phyloP scores from a whole-genome alignment of 2,797 vertebrate genomes.

The Diplodus sargus region DNA sequence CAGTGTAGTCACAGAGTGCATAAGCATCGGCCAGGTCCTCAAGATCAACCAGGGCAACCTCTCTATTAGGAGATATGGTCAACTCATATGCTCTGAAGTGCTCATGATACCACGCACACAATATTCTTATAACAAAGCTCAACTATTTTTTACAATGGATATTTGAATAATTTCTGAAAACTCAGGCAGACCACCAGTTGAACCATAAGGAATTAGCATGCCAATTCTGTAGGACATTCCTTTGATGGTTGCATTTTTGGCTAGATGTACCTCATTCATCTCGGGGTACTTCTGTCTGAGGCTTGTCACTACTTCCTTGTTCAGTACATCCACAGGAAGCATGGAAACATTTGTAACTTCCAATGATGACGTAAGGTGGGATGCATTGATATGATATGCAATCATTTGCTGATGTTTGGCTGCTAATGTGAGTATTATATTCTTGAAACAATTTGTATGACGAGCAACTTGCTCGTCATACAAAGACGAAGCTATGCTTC shows the following conservation, averaged over 20 bases:
- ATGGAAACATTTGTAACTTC: neutral
- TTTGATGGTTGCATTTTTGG: neutral
- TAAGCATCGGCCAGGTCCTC: neutral
- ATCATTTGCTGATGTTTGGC: neutral
- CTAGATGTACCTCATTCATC: neutral
- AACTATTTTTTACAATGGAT: neutral
- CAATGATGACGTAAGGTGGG: neutral
- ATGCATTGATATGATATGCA: neutral
- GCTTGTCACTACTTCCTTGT: neutral
- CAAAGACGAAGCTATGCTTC: conserved; percentile 6
- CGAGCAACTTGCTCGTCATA: neutral
- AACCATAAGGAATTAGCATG: neutral
- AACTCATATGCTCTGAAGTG: neutral
- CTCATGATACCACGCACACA: conserved; percentile 10
- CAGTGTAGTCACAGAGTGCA: conserved; percentile 5
- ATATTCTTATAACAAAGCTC: conserved; percentile 2
- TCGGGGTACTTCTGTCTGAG: neutral
- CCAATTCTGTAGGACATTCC: neutral
- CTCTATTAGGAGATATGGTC: neutral
- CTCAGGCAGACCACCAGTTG: neutral
- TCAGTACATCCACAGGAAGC: neutral
- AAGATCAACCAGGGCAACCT: neutral
- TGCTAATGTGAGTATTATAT: neutral
- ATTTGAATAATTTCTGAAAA: neutral
- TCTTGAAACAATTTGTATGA: neutral